Evolutionary conservation across 2,888 invertebrate genomes (phyloP).

Genomic region (Thera obeliscata): DNA sequence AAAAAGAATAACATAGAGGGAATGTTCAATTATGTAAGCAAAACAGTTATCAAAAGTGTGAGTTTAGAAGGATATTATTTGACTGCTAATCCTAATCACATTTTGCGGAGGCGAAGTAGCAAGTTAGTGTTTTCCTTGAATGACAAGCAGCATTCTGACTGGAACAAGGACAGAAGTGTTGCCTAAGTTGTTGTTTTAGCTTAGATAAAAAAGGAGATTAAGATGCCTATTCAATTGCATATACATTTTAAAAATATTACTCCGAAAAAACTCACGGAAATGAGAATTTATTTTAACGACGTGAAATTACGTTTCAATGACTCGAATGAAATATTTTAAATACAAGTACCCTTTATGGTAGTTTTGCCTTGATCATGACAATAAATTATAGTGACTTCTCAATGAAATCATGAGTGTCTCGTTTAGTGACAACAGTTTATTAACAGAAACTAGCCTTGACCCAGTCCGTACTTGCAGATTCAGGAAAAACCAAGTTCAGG

Average conservation of each 20-base stretch:
- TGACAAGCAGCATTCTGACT: background rate
- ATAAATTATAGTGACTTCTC: constrained; percentile 14
- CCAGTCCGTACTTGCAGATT: constrained; percentile 31
- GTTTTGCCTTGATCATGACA: constrained; percentile 7
- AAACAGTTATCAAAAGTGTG: background rate
- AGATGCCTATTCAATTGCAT: background rate
- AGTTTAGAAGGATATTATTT: background rate
- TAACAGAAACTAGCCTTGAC: constrained; percentile 25
- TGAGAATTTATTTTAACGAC: background rate
- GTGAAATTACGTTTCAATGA: background rate
- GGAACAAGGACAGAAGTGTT: background rate
- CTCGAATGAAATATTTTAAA: background rate
- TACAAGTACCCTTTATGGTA: background rate
- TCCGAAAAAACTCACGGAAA: background rate
- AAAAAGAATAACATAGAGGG: too few species aligned
- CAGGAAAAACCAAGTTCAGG: constrained; percentile 35
- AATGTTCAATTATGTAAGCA: background rate
- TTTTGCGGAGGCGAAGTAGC: background rate
- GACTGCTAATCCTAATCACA: background rate
- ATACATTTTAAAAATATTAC: background rate
- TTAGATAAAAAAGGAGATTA: background rate
- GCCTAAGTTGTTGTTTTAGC: background rate
- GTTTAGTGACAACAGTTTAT: constrained; percentile 14
- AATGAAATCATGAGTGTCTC: constrained; percentile 20
- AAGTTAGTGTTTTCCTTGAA: background rate